These are phyloP conservation scores for Kradibia gibbosae DNA, from an alignment of 1,140 invertebrate species.

Conservation along the genomic window DNA sequence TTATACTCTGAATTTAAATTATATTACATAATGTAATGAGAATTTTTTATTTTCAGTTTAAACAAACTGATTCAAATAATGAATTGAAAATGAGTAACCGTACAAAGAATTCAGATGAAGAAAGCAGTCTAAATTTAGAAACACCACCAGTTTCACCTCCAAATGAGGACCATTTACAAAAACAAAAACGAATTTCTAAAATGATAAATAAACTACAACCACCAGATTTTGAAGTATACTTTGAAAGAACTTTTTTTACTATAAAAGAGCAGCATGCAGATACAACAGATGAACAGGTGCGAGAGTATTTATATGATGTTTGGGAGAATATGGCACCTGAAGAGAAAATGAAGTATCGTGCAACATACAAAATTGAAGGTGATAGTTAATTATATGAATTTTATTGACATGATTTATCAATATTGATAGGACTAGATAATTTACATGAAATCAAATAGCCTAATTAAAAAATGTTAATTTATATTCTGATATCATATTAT, in stretches of 20 bases:
- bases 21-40: conserved; percentile 26
- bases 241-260: conserved; percentile 68
- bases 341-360: conserved; percentile 49
- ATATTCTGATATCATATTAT: conserved; percentile 31
- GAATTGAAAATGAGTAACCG: conserved; percentile 31
- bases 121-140: conserved; percentile 46
- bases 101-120: conserved; percentile 13
- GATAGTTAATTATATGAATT: conserved; percentile 30
- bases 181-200: conserved; percentile 48
- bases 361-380: conserved; percentile 42
- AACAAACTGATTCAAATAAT: conserved; percentile 27
- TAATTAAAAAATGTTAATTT: conserved; percentile 12
- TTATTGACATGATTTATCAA: not conserved
- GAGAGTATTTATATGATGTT: conserved; percentile 69
- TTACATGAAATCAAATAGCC: conserved; percentile 14
- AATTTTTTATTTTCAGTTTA: conserved; percentile 33
- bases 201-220: conserved; percentile 49
- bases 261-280: conserved; percentile 71
- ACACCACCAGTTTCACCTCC: conserved; percentile 48
- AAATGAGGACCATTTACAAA: conserved; percentile 43
- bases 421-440: conserved; percentile 7
- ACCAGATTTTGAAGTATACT: conserved; percentile 69
- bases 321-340: conserved; percentile 65
- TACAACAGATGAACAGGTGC: conserved; percentile 66
- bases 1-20: conserved; percentile 15